These are phyloP conservation scores for Parelbella ahira DNA, from an alignment of 2,888 invertebrate genomes.

Conservation along the genomic window DNA sequence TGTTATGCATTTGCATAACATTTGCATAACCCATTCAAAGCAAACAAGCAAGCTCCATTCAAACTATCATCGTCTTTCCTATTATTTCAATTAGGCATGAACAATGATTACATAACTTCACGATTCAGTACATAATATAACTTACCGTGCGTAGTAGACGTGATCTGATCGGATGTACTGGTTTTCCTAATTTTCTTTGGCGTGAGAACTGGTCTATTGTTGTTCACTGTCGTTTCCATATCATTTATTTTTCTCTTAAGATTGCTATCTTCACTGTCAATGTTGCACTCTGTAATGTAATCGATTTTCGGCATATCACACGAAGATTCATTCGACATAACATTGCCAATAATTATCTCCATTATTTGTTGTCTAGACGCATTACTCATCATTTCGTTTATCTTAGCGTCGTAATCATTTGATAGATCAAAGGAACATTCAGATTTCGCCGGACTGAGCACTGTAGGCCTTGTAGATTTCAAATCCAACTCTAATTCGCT, in stretches of 20 bases:
- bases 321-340: slow-evolving; percentile 44
- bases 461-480: slow-evolving; percentile 15
- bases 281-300: slow-evolving; percentile 55
- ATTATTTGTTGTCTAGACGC: slow-evolving; percentile 71
- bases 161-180: slow-evolving; percentile 66
- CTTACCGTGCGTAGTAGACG: slow-evolving; percentile 69
- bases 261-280: slow-evolving; percentile 44
- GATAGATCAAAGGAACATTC: slow-evolving; percentile 69
- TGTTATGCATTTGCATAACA: too few relatives aligned
- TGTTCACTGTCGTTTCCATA: slow-evolving; percentile 53
- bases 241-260: slow-evolving; percentile 56
- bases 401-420: slow-evolving; percentile 65
- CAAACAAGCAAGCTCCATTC: too few relatives aligned
- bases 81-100: too few relatives aligned
- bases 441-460: slow-evolving; percentile 68
- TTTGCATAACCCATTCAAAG: too few relatives aligned
- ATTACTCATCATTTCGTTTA: slow-evolving; percentile 68
- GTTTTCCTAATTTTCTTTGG: slow-evolving; percentile 61
- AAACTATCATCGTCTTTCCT: too few relatives aligned
- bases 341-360: slow-evolving; percentile 74
- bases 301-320: slow-evolving; percentile 62
- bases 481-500: slow-evolving; percentile 23
- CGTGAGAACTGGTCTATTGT: slow-evolving; percentile 56
- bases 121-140: too few relatives aligned
- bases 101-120: too few relatives aligned